Evolutionary conservation across 2,113 vertebrate genomes (phyloP).

Genomic region (Columba janthina): DNA sequence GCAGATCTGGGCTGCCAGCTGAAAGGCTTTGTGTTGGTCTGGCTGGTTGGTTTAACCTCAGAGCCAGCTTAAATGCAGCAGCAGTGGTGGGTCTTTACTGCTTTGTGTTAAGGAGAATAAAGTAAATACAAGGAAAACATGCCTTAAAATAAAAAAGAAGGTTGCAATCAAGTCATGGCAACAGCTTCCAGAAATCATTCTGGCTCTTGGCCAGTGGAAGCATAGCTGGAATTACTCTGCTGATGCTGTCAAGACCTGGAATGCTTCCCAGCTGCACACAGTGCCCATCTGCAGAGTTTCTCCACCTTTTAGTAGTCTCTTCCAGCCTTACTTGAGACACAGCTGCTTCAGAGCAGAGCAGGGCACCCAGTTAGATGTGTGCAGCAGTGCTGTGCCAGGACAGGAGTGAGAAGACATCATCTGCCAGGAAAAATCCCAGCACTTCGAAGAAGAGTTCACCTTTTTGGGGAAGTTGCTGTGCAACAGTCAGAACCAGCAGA

Average conservation of each 20-base stretch:
- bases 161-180: slow-evolving; percentile 41
- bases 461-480: neutral
- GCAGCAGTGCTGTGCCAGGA: neutral
- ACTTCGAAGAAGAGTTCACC: neutral
- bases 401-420: neutral
- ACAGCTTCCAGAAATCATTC: slow-evolving; percentile 38
- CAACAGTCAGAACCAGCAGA: neutral
- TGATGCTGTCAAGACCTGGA: slow-evolving; percentile 26
- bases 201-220: slow-evolving; percentile 30
- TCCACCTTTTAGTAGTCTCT: neutral
- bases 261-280: neutral
- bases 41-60: neutral
- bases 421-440: neutral
- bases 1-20: neutral
- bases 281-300: neutral
- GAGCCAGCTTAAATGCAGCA: neutral
- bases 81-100: neutral
- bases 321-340: neutral
- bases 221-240: slow-evolving; percentile 7
- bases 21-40: neutral
- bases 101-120: slow-evolving; percentile 24
- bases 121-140: neutral
- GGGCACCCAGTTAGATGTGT: neutral
- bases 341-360: fast-evolving
- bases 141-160: slow-evolving; percentile 31